A percentile compares a stretch with the other conserved stretches of the same genome.
phyloP scores from a whole-genome alignment of 2,797 vertebrate genomes.

The Clamator glandarius region DNA sequence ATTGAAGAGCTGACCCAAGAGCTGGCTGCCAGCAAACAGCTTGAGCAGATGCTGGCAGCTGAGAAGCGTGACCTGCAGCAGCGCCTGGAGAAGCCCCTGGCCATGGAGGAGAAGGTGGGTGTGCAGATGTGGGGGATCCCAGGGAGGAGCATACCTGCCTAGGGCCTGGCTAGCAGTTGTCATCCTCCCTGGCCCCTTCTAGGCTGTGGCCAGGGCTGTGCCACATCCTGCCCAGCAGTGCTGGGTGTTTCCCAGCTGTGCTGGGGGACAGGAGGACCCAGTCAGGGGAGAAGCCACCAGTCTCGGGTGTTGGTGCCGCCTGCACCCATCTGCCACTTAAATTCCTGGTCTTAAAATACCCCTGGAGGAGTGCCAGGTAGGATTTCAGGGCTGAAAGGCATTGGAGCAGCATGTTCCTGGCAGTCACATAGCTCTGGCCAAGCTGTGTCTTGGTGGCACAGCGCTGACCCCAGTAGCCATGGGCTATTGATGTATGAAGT shows the following conservation, averaged over 20 bases:
- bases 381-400: not conserved
- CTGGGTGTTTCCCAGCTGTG: accelerated
- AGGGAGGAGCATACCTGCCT: accelerated
- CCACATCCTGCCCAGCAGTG: not conserved
- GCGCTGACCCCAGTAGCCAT: not conserved
- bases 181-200: not conserved
- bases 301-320: accelerated
- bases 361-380: not conserved
- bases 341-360: conserved; percentile 31
- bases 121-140: not conserved
- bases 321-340: not conserved
- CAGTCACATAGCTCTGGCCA: not conserved
- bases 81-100: not conserved
- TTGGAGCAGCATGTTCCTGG: conserved; percentile 6
- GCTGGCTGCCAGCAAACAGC: conserved; percentile 81
- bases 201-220: not conserved
- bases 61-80: conserved; percentile 75
- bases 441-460: accelerated
- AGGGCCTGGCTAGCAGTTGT: not conserved
- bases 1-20: conserved; percentile 82
- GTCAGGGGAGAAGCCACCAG: not conserved
- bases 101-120: conserved; percentile 56
- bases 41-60: conserved; percentile 80
- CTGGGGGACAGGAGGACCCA: not conserved
- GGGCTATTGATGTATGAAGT: accelerated